These are phyloP conservation scores for Stenurella melanura DNA, from an alignment of 2,888 invertebrate species.

Conservation along the genomic window DNA sequence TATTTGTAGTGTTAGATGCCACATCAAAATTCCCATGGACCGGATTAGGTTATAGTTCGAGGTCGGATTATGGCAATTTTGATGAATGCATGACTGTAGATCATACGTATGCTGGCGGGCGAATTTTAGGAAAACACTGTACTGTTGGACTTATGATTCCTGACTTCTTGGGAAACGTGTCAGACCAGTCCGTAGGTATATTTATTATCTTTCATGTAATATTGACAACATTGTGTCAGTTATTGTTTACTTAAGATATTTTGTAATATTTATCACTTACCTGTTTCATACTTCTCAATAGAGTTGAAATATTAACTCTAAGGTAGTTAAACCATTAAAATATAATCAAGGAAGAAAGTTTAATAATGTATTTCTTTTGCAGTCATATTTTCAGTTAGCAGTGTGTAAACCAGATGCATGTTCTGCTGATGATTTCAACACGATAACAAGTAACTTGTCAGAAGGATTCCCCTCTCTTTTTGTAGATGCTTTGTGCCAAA, in stretches of 20 bases:
- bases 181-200: slow-evolving; percentile 16
- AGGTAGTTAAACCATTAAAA: no score
- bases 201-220: no score
- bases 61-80: slow-evolving; percentile 58
- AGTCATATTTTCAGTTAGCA: slow-evolving; percentile 44
- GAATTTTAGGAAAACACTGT: slow-evolving; percentile 57
- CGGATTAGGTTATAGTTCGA: slow-evolving; percentile 43
- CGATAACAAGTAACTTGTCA: background rate
- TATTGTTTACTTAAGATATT: no score
- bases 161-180: slow-evolving; percentile 21
- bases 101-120: slow-evolving; percentile 37
- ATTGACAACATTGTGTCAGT: no score
- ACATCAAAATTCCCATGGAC: slow-evolving; percentile 57
- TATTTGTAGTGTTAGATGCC: slow-evolving; percentile 59
- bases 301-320: no score
- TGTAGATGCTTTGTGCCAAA: slow-evolving; percentile 49
- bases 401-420: slow-evolving; percentile 59
- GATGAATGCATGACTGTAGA: slow-evolving; percentile 60
- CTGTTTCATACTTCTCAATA: no score
- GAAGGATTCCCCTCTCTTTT: slow-evolving; percentile 42
- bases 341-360: no score
- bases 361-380: slow-evolving; percentile 22
- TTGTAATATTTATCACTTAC: no score
- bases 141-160: slow-evolving; percentile 51
- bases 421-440: slow-evolving; percentile 62